These are phyloP conservation scores for Drosophila albomicans DNA, from an alignment of 1,140 invertebrate species.

Conservation along the genomic window DNA sequence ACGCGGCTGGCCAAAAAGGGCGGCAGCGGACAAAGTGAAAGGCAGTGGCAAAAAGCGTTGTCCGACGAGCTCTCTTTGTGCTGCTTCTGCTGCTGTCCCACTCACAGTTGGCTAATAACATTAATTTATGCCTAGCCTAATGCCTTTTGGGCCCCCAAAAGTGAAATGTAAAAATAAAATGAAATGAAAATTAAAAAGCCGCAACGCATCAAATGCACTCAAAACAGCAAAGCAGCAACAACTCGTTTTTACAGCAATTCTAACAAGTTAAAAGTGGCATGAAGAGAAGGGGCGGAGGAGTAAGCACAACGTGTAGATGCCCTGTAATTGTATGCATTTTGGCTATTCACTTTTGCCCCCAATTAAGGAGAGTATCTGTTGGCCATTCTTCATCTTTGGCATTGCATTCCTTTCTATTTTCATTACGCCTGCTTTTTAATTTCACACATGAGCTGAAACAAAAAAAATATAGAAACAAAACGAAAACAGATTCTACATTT, in stretches of 20 bases:
- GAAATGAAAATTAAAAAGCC: conserved; percentile 15
- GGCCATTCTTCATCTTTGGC: background rate
- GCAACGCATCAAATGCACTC: conserved; percentile 31
- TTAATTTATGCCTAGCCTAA: conserved; percentile 59
- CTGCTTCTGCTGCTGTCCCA: background rate
- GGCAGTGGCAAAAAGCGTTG: conserved; percentile 1
- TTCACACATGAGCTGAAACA: conserved; percentile 68
- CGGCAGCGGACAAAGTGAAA: conserved; percentile 50
- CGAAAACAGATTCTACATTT: conserved; percentile 26
- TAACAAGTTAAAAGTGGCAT: background rate
- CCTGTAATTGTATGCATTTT: background rate
- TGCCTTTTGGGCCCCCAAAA: conserved; percentile 1
- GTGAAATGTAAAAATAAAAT: conserved; percentile 12
- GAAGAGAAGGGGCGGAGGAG: background rate
- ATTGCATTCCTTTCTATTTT: conserved; percentile 32
- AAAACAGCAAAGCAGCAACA: background rate
- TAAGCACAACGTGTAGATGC: background rate
- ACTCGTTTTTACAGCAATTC: conserved; percentile 13
- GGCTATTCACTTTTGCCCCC: background rate
- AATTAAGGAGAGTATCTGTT: conserved; percentile 10
- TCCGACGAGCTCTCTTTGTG: background rate
- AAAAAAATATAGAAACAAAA: conserved; percentile 13
- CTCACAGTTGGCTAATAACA: conserved; percentile 21
- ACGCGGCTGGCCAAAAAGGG: conserved; percentile 34
- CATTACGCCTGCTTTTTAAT: conserved; percentile 64